Base-by-base conservation (phyloP, 2,888 invertebrate species). In the Andrena praecox region DNA sequence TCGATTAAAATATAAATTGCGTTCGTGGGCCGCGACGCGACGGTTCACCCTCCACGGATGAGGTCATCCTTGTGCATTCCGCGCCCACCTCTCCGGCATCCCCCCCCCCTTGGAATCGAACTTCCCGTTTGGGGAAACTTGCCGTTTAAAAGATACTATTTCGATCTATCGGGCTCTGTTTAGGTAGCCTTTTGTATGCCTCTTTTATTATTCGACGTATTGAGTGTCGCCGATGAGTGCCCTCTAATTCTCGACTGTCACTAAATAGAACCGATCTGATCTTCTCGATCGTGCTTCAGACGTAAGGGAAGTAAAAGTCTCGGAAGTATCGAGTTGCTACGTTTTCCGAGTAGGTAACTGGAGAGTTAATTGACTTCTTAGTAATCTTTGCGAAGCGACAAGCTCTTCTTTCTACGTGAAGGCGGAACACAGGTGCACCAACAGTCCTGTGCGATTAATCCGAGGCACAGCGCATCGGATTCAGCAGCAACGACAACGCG, bases 1-100 rank as follows among this genome's bases (percentile, higher is more conserved):
- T 79, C 75, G 83, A 84, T 84, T 83, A 76, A 82, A 83, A 83
- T 83, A 84, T 82, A 74, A 82, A 82, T 84, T 77, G 83, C 50
- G 73, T 60, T 29, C 42, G 42, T 12, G 8, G 73, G 20, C 33
- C 10, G 56, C 24, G 42, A 42, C 56, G 31, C 54, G 52, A 24
- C 52, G 35, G 50, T 68, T 59, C 74, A 29, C 60, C 60, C 74
- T 60, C 2, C 24, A 64, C 24, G 78, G 66, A 48, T 67, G 71
- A 71, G 71, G 35, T 72, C 50, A 52, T 76, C 59, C 64, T 70
- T 64, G 35, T n/a, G 24, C 52, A 42, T 52, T 74, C 29, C n/a
- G 10, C 24, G 8, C 12, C 33, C 72, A 35, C 29, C 54, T 27
- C 42, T 10, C n/a, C 10, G 20, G 16, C 54, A 52, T 42, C 62